These are phyloP conservation scores for Melipona bicolor DNA, from an alignment of 2,888 invertebrate species.

Conservation along the genomic window DNA sequence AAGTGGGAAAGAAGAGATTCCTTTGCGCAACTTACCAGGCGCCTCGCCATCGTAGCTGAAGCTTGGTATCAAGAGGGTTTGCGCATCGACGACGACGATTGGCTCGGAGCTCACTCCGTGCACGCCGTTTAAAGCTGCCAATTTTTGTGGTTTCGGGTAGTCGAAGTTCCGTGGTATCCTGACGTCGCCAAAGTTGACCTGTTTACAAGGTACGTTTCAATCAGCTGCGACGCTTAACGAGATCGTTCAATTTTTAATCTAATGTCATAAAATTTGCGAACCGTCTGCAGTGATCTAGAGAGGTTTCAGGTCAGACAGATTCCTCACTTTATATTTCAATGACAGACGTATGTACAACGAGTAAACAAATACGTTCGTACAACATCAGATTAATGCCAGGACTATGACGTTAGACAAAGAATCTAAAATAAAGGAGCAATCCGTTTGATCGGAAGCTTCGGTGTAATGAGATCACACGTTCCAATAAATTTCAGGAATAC, in stretches of 20 bases:
- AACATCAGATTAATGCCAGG: too few relatives aligned
- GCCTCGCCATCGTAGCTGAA: constrained; percentile 97
- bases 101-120: constrained; percentile 94
- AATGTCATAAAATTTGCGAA: too few relatives aligned
- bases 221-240: too few relatives aligned
- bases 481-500: not conserved
- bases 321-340: too few relatives aligned
- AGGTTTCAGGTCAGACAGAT: too few relatives aligned
- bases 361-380: too few relatives aligned
- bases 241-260: not conserved
- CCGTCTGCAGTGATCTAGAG: too few relatives aligned
- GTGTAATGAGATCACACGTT: not conserved
- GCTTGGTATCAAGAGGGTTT: constrained; percentile 95
- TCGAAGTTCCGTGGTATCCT: constrained; percentile 91
- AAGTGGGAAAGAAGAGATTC: too few relatives aligned
- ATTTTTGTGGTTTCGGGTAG: constrained; percentile 93
- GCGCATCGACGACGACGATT: constrained; percentile 95
- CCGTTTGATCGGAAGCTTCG: not conserved
- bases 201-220: constrained; percentile 54
- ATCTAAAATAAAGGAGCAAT: not conserved
- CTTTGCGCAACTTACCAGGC: constrained; percentile 88
- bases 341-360: too few relatives aligned
- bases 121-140: constrained; percentile 90
- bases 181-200: constrained; percentile 96
- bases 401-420: too few relatives aligned